Base-by-base conservation (phyloP, 2,888 invertebrate genomes). In the Chrysolina haemoptera region DNA sequence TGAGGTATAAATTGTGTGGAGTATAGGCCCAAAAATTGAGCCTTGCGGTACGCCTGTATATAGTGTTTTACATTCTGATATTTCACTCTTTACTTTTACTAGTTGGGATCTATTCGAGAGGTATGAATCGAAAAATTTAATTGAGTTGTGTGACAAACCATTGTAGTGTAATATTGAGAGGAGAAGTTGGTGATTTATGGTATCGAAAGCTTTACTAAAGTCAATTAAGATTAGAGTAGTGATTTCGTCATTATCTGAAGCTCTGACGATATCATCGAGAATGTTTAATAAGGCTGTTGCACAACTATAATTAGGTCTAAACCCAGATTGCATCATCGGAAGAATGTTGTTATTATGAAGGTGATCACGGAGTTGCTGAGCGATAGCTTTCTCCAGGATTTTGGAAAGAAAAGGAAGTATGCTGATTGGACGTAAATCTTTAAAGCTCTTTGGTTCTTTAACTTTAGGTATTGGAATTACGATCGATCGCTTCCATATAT, bases 221-320 rank as follows among this genome's bases (percentile, higher is more conserved):
- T 67, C 53, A 40, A 67, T 53, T 27, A 27, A 53, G 12, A 67
- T 48, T 16, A 67, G 53, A 22, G 35, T 40, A 6, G 53, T 53
- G 27, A 53, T 53, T 67, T 53, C 16, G 16, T 35, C 53, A 16
- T 50, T 27, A 67, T 67, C 67, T 50, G 50, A 67, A 48, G 67
- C 67, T 48, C 53, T 67, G 27, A 67, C 50, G 18, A 67, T 67
- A 67, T 50, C 67, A 67, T 67, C 67, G 11, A 53, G 40, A n/a
- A 66, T 66, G 16, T 66, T 66, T n/a, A 66, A 8, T 20, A 66
- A 18, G 27, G 48, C 66, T 18, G 48, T 66, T n/a, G 62, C 40
- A 27, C 62, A 62, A 62, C 27, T 63, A 40, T 27, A 63, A 40
- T 43, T 43, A 6, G 63, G 18, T 40, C 63, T 40, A 5, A 63